Conservation (phyloP, 2,888 invertebrate genomes). For the Amorpha juglandis region DNA sequence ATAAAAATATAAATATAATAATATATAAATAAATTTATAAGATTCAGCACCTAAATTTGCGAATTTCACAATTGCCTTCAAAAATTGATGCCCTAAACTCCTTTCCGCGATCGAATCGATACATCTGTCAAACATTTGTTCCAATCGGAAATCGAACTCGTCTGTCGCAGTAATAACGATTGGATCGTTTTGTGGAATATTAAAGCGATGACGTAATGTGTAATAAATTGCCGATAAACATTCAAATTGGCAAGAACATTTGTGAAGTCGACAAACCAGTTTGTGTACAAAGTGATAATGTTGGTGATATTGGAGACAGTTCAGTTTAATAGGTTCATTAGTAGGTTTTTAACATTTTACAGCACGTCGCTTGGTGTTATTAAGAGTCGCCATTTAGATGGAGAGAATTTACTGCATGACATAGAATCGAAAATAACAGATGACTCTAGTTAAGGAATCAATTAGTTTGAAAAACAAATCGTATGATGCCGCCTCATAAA, state of each 20-base stretch:
- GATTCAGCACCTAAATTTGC: background rate
- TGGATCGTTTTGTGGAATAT: background rate
- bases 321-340: conserved; percentile 15
- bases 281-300: conserved; percentile 21
- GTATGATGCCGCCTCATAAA: too few relatives aligned
- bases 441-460: too few relatives aligned
- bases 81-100: background rate
- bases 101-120: background rate
- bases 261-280: conserved; percentile 13
- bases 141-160: background rate
- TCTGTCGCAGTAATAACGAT: background rate
- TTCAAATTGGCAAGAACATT: conserved; percentile 21
- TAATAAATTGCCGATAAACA: conserved; percentile 16
- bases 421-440: too few relatives aligned
- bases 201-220: conserved; percentile 11
- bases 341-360: background rate
- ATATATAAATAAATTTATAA: background rate
- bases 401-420: too few relatives aligned
- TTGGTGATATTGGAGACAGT: conserved; percentile 26
- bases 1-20: too few relatives aligned
- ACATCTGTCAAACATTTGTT: background rate
- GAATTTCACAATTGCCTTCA: background rate
- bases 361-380: background rate
- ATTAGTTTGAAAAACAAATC: too few relatives aligned
- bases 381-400: too few relatives aligned